phyloP scores from a whole-genome alignment of 2,888 invertebrate genomes.

The Bimastos eiseni region DNA sequence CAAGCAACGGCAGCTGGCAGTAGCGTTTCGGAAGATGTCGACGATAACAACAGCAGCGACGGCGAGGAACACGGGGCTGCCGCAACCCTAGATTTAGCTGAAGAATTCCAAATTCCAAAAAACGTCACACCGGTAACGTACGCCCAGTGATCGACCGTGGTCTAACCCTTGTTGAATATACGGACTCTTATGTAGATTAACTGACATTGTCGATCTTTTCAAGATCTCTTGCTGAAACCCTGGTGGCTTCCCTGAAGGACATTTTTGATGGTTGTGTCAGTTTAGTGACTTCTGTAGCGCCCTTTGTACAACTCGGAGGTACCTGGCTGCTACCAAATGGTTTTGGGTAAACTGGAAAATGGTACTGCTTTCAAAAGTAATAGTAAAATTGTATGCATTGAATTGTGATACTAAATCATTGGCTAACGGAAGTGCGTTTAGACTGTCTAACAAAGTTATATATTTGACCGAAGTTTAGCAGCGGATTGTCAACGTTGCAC shows the following conservation, averaged over 20 bases:
- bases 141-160: not conserved
- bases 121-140: conserved; percentile 21
- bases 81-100: conserved; percentile 43
- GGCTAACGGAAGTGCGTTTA: not conserved
- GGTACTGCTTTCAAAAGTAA: not conserved
- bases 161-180: not conserved
- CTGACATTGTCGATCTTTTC: not conserved
- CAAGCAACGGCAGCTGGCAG: conserved; percentile 30
- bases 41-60: conserved; percentile 18
- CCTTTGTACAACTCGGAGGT: not conserved
- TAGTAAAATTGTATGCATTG: not conserved
- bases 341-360: not conserved
- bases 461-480: not conserved
- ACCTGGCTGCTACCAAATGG: not conserved
- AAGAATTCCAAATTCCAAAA: conserved; percentile 47
- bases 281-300: not conserved
- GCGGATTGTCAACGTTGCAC: not conserved
- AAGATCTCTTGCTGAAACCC: not conserved
- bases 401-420: not conserved
- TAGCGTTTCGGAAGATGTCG: conserved; percentile 31
- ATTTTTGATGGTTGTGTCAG: conserved; percentile 2
- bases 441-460: not conserved
- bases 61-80: conserved; percentile 37
- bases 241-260: not conserved
- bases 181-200: not conserved